A percentile compares a stretch with the other conserved stretches of the same genome.
Conservation (phyloP, 2,797 vertebrate genomes). For the Melanotaenia pygmaea region DNA sequence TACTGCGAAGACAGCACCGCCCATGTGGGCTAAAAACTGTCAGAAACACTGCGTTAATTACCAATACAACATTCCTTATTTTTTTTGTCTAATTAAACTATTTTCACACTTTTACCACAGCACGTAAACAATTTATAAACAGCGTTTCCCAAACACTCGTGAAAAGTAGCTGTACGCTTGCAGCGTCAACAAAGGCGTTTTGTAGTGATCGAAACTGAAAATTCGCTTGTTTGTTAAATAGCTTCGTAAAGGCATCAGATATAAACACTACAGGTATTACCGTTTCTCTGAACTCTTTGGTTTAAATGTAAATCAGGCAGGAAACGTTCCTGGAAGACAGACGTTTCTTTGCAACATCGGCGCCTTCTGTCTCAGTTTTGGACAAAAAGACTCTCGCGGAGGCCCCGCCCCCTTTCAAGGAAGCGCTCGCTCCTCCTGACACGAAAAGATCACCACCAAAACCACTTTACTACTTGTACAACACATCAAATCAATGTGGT, state of each 20-base stretch:
- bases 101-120: background rate
- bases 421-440: background rate
- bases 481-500: too few species aligned
- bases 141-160: background rate
- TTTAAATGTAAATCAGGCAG: background rate
- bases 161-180: background rate
- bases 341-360: background rate
- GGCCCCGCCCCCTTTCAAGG: constrained; percentile 30
- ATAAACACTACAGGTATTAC: background rate
- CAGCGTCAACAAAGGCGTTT: background rate
- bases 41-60: background rate
- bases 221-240: background rate
- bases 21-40: background rate
- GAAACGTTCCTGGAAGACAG: background rate
- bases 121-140: background rate
- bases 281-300: background rate
- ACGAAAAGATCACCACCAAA: too few species aligned
- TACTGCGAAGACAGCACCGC: background rate
- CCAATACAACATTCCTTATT: background rate
- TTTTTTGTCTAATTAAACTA: background rate
- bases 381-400: constrained; percentile 9
- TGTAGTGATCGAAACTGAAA: background rate
- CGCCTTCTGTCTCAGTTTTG: background rate
- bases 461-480: too few species aligned
- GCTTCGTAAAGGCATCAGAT: background rate